Percentiles rank a stretch among this genome's conserved stretches.
Evolutionary conservation across 2,113 vertebrate genomes (phyloP).

Genomic region (Oryctolagus cuniculus): mOryCun1.1 NC_091434.1:123754001-123754500

Average conservation of each 20-base stretch:
- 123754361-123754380: neutral
- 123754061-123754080: neutral
- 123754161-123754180: neutral
- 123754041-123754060: neutral
- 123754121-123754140: neutral
- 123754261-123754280: neutral
- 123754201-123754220: neutral
- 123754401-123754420: neutral
- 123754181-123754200: neutral
- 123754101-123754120: neutral
- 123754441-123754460: neutral
- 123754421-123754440: neutral
- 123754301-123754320: neutral
- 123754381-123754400: slow-evolving; percentile 24
- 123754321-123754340: neutral
- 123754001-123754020: neutral
- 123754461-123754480: slow-evolving; percentile 9
- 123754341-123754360: neutral
- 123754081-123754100: neutral
- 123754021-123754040: rapidly evolving
- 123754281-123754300: neutral
- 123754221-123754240: neutral
- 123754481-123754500: neutral
- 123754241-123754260: neutral
- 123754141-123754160: neutral